phyloP scores from a whole-genome alignment of 2,113 vertebrate species.

The Ploceus nigricollis region DNA sequence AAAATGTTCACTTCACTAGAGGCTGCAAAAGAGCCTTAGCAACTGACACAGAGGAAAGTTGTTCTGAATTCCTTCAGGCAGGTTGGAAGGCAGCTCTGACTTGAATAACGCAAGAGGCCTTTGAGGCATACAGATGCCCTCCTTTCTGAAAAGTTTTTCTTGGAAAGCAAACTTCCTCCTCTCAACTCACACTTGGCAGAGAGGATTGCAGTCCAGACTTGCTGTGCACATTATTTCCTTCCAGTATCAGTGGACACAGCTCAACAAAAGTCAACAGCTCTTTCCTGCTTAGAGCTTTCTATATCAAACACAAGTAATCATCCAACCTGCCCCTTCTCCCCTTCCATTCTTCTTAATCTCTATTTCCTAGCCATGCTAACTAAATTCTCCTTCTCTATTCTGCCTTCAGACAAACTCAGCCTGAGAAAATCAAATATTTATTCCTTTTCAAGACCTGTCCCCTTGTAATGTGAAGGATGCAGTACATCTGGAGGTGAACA shows the following conservation, averaged over 20 bases:
- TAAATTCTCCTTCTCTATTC: background rate
- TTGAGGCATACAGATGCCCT: constrained; percentile 68
- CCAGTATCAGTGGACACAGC: constrained; percentile 3
- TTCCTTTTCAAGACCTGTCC: constrained; percentile 2
- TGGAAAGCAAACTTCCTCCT: constrained; percentile 57
- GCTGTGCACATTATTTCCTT: background rate
- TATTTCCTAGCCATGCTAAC: background rate
- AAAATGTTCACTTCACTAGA: constrained; percentile 65
- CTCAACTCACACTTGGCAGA: constrained; percentile 35
- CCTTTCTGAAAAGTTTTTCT: constrained; percentile 65
- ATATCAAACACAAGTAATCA: background rate
- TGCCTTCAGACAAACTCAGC: constrained; percentile 1
- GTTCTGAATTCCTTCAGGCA: constrained; percentile 69
- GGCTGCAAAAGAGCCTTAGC: constrained; percentile 48
- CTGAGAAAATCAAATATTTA: constrained; percentile 34
- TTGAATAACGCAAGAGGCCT: constrained; percentile 65
- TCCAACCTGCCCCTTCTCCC: background rate
- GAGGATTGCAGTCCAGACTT: background rate
- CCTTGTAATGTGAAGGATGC: background rate
- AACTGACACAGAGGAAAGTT: constrained; percentile 65
- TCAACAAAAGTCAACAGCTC: constrained; percentile 7
- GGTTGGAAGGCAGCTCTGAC: constrained; percentile 66
- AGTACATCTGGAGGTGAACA: background rate
- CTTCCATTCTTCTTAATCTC: background rate
- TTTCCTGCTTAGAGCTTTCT: background rate